Conservation (phyloP, 2,113 vertebrate genomes). For the Lepisosteus osseus region DNA sequence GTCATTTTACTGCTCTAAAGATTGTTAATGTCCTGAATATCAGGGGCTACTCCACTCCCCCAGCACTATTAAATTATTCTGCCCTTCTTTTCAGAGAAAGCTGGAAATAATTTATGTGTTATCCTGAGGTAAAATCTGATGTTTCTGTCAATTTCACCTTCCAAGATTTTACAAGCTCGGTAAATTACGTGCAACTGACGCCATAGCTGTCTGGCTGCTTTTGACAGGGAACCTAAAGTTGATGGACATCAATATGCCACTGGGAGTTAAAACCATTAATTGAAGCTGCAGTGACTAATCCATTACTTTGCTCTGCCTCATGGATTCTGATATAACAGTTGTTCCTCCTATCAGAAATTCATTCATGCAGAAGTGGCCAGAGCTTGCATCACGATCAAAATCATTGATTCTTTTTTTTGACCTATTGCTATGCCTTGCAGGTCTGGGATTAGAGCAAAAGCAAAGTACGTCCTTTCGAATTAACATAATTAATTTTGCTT, state of each 20-base stretch:
- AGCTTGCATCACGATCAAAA: conserved; percentile 39
- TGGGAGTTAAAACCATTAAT: conserved; percentile 51
- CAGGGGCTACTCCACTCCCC: conserved; percentile 25
- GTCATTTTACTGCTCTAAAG: conserved; percentile 28
- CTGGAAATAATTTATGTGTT: conserved; percentile 48
- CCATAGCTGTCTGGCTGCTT: conserved; percentile 33
- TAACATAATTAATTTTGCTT: not conserved
- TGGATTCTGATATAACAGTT: conserved; percentile 33
- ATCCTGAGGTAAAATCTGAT: conserved; percentile 51
- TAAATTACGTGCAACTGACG: conserved; percentile 53
- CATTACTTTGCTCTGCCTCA: conserved; percentile 30
- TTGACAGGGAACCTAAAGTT: conserved; percentile 45
- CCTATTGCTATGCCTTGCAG: conserved; percentile 2
- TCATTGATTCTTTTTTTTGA: conserved; percentile 37
- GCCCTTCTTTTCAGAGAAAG: conserved; percentile 35
- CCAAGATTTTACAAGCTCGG: conserved; percentile 52
- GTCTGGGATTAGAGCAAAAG: conserved; percentile 9
- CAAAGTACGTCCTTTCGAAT: accelerated
- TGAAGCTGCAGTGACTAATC: conserved; percentile 42
- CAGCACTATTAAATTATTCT: conserved; percentile 39
- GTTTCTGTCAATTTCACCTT: conserved; percentile 55
- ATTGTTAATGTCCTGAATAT: conserved; percentile 37
- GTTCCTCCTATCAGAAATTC: conserved; percentile 28
- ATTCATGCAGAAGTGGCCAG: conserved; percentile 34
- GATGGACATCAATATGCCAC: conserved; percentile 48